Conservation (phyloP, 1,140 invertebrate species). For the Diuraphis noxia region DNA sequence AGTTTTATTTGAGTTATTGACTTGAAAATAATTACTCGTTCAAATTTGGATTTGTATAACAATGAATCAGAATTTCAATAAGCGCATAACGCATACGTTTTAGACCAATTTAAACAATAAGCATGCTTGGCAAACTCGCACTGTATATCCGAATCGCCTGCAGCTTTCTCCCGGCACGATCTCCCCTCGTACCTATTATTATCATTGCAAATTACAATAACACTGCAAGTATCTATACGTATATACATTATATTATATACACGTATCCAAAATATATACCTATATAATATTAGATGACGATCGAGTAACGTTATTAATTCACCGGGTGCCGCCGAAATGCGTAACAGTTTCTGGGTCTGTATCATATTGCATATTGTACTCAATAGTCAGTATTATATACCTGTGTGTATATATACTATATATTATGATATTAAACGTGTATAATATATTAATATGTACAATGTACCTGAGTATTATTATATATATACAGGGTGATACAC, state of each 20-base stretch:
- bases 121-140: neutral
- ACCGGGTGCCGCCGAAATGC: neutral
- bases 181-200: neutral
- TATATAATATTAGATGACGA: neutral
- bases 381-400: neutral
- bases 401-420: neutral
- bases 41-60: neutral
- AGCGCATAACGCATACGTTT: neutral
- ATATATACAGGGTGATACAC: too few species aligned
- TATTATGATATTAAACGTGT: too few species aligned
- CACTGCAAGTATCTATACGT: neutral
- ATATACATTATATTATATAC: too few species aligned
- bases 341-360: neutral
- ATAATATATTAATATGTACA: neutral
- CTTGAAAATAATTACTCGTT: neutral
- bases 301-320: neutral
- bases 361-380: neutral
- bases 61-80: neutral
- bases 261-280: too few species aligned
- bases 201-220: neutral
- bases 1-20: too few species aligned
- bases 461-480: neutral
- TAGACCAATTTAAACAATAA: neutral
- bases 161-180: neutral
- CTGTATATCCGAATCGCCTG: neutral